A percentile compares a stretch with the other conserved stretches of the same genome.
Evolutionary conservation across 2,113 vertebrate genomes (phyloP).

Genomic region (Periophthalmus modestus): DNA sequence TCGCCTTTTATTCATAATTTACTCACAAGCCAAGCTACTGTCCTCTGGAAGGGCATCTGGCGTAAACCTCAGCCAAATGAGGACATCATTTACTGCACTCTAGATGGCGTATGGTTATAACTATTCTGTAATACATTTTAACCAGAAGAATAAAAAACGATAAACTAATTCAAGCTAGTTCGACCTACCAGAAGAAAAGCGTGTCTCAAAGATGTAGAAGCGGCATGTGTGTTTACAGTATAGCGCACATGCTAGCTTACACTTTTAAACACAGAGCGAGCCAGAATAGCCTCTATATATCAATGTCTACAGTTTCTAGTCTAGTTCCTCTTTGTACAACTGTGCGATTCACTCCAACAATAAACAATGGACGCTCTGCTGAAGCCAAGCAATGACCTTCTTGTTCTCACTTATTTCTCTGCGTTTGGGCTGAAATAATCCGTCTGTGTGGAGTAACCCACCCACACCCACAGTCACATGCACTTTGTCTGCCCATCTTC

Average conservation of each 20-base stretch:
- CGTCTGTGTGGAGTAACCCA: conserved; percentile 39
- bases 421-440: conserved; percentile 36
- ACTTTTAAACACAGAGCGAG: background rate
- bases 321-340: conserved; percentile 31
- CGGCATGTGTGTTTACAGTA: background rate
- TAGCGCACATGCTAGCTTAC: background rate
- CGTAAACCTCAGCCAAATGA: too few relatives aligned
- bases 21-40: too few relatives aligned
- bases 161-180: too few relatives aligned
- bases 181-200: too few relatives aligned
- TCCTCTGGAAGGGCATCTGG: too few relatives aligned
- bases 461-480: conserved; percentile 61
- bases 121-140: too few relatives aligned
- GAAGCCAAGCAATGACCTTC: conserved; percentile 41
- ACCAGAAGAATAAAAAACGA: too few relatives aligned
- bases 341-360: conserved; percentile 48
- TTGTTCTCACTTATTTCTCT: conserved; percentile 55
- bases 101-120: too few relatives aligned
- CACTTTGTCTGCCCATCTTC: conserved; percentile 42
- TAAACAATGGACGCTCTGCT: conserved; percentile 58
- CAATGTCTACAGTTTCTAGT: conserved; percentile 33
- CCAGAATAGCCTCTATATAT: background rate
- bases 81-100: too few relatives aligned
- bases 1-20: too few relatives aligned
- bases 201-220: too few relatives aligned